Evolutionary conservation across 1,140 invertebrate species (phyloP), one percentile per base, ranked within the genome.

Genomic region (Pararge aegeria): DNA sequence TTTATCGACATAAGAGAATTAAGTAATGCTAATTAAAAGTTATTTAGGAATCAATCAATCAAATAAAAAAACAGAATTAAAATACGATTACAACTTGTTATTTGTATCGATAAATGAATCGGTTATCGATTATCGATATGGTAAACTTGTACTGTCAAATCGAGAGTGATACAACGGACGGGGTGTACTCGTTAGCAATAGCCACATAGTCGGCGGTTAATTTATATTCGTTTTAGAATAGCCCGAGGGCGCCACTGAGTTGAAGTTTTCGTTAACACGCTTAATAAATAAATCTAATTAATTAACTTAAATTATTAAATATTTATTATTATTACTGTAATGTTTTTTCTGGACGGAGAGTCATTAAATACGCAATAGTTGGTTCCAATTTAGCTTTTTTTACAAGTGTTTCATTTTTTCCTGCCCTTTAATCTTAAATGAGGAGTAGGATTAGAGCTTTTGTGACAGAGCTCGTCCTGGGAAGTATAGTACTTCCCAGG

Each of bases 291-390:
- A 34, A 34, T 34, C 30, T 34, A 34, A 34, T 34, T 34, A 73
- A 77, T 63, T 63, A 52, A 74, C 65, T 73, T 80, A 75, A 78
- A 83, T 73, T 78, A 83, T 79, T 78, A 66, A 73, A 81, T 83
- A 83, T 76, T 75, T 72, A 75, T 34, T 34, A 34, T 81, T 78
- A 85, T 80, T 80, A 85, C 61, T 85, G 73, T 86, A 89, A 86
- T 82, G 78, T 86, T 83, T 84, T 84, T 84, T 84, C 78, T 83
- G 81, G 84, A 87, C 84, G 79, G 68, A 69, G 70, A 75, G 84
- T 89, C 86, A 89, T 87, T 89, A 89, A 87, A 89, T 84, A 84
- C 72, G 86, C 84, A 89, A 89, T 89, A 89, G 86, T 87, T 89
- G 78, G 78, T 89, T 89, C 80, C 77, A 85, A 80, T 77, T 74